Evolutionary conservation across 2,888 invertebrate species (phyloP), one percentile per base, ranked within the genome.

Genomic region (Gasteruption jaculator): DNA sequence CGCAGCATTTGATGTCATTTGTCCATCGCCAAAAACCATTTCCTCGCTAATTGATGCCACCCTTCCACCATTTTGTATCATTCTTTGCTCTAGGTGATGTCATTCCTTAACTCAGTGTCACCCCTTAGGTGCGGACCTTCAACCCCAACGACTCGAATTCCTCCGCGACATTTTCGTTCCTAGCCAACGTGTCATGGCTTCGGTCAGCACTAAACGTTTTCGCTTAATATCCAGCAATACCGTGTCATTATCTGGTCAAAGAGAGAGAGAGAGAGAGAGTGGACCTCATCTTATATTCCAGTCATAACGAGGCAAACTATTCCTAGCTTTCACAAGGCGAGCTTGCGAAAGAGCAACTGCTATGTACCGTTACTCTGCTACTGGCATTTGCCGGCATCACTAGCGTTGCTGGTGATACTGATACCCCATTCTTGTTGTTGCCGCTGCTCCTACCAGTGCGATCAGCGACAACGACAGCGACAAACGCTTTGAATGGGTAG

Each of bases 231-330:
- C 42, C 24, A 34, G 27, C 27, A 46, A 22, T n/a, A 14, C 38
- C 45, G 22, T 32, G 43, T 48, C 41, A 56, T 54, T 48, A 44
- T 39, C 30, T 24, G 43, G 34, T 49, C 53, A 52, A 49, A 53
- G 49, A 49, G 53, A 49, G 41, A 36, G 29, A 41, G 20, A 12
- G 22, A 20, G 15, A 30, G 8, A 7, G 22, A 19, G 29, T 24
- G 5, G 11, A 8, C 12, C 21, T 36, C 20, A 26, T 41, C 30
- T 36, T 36, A 41, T 41, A 41, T 36, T 41, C 22, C 19, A 14
- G n/a, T 22, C 48, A 43, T 53, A 55, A 56, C 55, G 55, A 56
- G 53, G 50, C 56, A 56, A 56, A 53, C 52, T 56, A 46, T 37
- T 50, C 42, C 49, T 53, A 52, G 53, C 53, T 52, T 41, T 35